Conservation (phyloP, 2,888 invertebrate genomes). For the Pomacea canaliculata region DNA sequence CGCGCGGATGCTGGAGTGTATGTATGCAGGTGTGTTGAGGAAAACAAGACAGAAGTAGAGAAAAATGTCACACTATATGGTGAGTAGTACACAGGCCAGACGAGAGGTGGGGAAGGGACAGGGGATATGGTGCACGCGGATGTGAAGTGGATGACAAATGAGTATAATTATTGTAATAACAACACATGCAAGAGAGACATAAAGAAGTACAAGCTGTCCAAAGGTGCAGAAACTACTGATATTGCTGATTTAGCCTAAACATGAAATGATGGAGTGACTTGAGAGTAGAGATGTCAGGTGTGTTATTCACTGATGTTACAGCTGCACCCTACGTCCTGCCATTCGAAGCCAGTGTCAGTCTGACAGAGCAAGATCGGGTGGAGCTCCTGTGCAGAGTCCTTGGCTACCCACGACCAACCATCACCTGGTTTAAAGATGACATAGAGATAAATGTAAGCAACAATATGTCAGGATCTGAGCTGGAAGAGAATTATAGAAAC, state of each 20-base stretch:
- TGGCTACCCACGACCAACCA: conserved; percentile 78
- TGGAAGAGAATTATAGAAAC: too few relatives aligned
- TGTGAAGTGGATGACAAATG: too few relatives aligned
- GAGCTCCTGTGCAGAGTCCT: conserved; percentile 79
- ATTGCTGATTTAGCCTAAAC: too few relatives aligned
- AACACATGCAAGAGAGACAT: too few relatives aligned
- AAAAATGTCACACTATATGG: neutral
- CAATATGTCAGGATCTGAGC: too few relatives aligned
- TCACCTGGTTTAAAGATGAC: conserved; percentile 77
- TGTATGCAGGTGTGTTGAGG: neutral
- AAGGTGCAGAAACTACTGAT: too few relatives aligned
- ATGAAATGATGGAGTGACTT: too few relatives aligned
- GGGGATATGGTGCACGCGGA: too few relatives aligned
- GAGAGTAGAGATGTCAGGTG: conserved; percentile 23
- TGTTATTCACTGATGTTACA: neutral
- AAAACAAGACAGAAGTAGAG: neutral
- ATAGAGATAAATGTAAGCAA: neutral
- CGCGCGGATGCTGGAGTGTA: neutral
- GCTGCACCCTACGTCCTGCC: neutral
- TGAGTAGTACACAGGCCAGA: neutral
- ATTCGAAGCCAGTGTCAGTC: conserved; percentile 76
- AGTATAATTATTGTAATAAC: too few relatives aligned
- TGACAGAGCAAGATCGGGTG: conserved; percentile 87
- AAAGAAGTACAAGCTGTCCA: too few relatives aligned
- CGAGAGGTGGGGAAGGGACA: too few relatives aligned